Base-by-base conservation (phyloP, 2,888 invertebrate genomes). In the Campoplex nolae region DNA sequence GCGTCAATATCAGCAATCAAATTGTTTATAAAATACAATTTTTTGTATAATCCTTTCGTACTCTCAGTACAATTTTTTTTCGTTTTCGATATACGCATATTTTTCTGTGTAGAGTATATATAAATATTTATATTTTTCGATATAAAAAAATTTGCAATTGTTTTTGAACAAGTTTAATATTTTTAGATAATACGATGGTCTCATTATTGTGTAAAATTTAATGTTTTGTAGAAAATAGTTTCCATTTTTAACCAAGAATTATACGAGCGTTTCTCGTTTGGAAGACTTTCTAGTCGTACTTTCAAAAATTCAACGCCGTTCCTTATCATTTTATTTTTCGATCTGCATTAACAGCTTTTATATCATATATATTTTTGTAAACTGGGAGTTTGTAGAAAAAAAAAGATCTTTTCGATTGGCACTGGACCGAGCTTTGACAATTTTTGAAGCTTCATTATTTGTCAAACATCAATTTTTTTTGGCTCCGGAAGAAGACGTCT, bases 1-100 rank as follows among this genome's bases (percentile, higher is more conserved):
- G 42, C 86, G 84, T 84, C 84, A 77, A 81, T 77, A 77, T 84
- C 75, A 74, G 74, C 82, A 84, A 67, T 85, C 32, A 16, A 65
- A 65, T 84, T 82, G 45, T 54, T 79, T 75, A n/a, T 76, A 85
- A 73, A 65, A 77, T 84, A 54, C 62, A 65, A 62, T 73, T 16
- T 28, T n/a, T 71, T 23, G 78, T 32, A 87, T 45, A 73, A 38
- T 78, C 35, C 28, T 85, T 83, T 73, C 75, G 86, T 81, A 85
- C 88, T 83, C 73, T 71, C n/a, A 74, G 76, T 84, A 87, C 80
- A 62, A 38, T 38, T 79, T 73, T 62, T 18, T 56, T 58, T 38
- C 51, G 11, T 28, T 9, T 48, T n/a, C 56, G 67, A 51, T 42
- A 45, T 76, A 42, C 42, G 28, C 54, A 65, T 58, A 65, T 62